Percentiles rank a stretch among this genome's conserved stretches.
phyloP scores from a whole-genome alignment of 2,113 vertebrate genomes.

The Erythrocercus mccallii region DNA sequence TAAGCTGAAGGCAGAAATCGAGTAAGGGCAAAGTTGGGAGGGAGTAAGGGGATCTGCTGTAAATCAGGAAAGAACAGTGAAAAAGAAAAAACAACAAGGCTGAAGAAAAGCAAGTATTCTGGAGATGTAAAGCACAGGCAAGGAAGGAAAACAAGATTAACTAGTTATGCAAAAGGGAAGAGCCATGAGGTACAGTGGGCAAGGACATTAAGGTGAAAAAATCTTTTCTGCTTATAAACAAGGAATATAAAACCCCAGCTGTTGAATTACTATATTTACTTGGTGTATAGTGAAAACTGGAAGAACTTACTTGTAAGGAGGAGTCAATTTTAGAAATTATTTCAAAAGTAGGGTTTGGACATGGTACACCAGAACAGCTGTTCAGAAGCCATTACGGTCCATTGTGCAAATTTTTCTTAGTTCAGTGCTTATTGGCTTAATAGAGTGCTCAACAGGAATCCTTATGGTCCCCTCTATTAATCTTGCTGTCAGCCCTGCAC shows the following conservation, averaged over 20 bases:
- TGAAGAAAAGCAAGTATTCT: not conserved
- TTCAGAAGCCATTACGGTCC: conserved; percentile 6
- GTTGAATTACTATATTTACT: not conserved
- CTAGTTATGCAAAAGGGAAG: not conserved
- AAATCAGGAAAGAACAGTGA: not conserved
- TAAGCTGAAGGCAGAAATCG: not conserved
- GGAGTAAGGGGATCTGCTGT: not conserved
- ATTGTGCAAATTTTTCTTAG: conserved; percentile 34
- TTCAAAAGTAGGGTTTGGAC: not conserved
- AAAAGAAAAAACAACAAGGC: not conserved
- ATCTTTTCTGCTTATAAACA: not conserved
- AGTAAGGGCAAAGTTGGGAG: not conserved
- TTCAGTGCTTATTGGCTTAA: conserved; percentile 49
- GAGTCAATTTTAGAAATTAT: not conserved
- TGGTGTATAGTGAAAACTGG: not conserved
- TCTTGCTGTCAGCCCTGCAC: conserved; percentile 34
- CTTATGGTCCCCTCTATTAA: conserved; percentile 23
- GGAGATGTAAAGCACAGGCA: not conserved
- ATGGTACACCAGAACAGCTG: conserved; percentile 29
- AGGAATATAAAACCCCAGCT: not conserved
- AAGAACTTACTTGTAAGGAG: not conserved
- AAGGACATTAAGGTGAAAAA: not conserved
- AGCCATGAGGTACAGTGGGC: not conserved
- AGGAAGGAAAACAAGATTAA: not conserved
- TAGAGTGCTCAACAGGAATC: conserved; percentile 30